A percentile compares a stretch with the other conserved stretches of the same genome.
These are phyloP conservation scores for Tetanocera ferruginea DNA, from an alignment of 2,888 invertebrate genomes.

Conservation along the genomic window DNA sequence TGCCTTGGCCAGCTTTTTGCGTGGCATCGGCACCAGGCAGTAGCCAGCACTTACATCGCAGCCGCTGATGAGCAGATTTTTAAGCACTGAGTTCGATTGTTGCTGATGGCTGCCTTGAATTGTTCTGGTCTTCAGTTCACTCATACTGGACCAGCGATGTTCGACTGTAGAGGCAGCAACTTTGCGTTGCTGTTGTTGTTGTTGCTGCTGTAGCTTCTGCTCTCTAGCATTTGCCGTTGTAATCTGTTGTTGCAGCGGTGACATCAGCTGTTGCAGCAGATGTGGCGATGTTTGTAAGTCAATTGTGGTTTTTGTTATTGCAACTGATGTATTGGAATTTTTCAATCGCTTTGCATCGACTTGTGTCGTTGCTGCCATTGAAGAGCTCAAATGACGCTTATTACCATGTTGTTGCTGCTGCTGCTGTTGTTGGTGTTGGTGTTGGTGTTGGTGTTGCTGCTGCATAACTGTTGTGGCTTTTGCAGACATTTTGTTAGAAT, in stretches of 20 bases:
- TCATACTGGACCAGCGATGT: slow-evolving; percentile 65
- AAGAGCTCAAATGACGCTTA: slow-evolving; percentile 60
- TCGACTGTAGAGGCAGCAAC: neutral
- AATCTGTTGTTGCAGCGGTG: slow-evolving; percentile 67
- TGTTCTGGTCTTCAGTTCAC: slow-evolving; percentile 54
- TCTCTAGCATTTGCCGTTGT: slow-evolving; percentile 39
- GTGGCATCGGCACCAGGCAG: slow-evolving; percentile 81
- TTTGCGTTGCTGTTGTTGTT: slow-evolving; percentile 55
- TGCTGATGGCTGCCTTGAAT: slow-evolving; percentile 60
- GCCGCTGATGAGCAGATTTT: slow-evolving; percentile 95
- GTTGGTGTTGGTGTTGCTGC: slow-evolving; percentile 50
- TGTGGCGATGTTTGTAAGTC: slow-evolving; percentile 69
- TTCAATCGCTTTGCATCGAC: slow-evolving; percentile 65
- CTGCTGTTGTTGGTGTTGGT: slow-evolving; percentile 53
- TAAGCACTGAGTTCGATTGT: slow-evolving; percentile 77
- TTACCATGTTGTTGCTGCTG: slow-evolving; percentile 55
- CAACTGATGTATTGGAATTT: slow-evolving; percentile 46
- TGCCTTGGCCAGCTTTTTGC: slow-evolving; percentile 69
- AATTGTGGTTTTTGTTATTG: slow-evolving; percentile 48
- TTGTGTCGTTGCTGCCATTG: slow-evolving; percentile 48
- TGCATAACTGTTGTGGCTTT: slow-evolving; percentile 19
- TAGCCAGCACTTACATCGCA: slow-evolving; percentile 95
- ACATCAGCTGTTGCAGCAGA: slow-evolving; percentile 75
- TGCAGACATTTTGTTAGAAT: slow-evolving; percentile 31
- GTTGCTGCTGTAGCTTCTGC: slow-evolving; percentile 41